phyloP scores from a whole-genome alignment of 2,797 vertebrate species.

The Diplodus sargus region DNA sequence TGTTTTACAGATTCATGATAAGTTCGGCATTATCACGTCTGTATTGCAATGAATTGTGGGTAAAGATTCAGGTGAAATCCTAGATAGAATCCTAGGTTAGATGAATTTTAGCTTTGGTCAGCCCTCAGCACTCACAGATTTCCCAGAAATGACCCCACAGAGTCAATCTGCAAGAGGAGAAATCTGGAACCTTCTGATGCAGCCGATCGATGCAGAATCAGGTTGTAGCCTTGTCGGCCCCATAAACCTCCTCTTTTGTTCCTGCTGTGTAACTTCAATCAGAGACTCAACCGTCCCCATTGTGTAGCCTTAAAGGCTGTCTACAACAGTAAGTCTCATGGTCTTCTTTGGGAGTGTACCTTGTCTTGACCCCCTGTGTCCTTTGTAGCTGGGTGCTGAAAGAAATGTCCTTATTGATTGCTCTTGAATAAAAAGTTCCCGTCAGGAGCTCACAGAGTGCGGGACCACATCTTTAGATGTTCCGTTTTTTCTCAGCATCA shows the following conservation, averaged over 20 bases:
- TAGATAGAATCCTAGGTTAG: too few species aligned
- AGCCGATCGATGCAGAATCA: neutral
- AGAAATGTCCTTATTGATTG: neutral
- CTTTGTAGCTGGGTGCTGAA: neutral
- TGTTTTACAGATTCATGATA: too few species aligned
- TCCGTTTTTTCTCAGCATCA: neutral
- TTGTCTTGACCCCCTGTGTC: neutral
- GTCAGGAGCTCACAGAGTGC: neutral
- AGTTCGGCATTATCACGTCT: too few species aligned
- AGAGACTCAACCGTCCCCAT: neutral
- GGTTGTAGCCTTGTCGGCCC: slow-evolving; percentile 2
- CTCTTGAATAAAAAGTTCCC: neutral
- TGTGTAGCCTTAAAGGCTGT: slow-evolving; percentile 8
- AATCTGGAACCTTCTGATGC: too few species aligned
- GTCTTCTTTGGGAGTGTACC: too few species aligned
- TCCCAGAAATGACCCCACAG: too few species aligned
- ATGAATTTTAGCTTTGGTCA: too few species aligned
- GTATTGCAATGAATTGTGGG: too few species aligned
- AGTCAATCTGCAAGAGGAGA: too few species aligned
- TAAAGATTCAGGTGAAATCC: too few species aligned
- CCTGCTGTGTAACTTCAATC: neutral
- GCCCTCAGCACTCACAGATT: too few species aligned
- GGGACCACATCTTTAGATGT: neutral
- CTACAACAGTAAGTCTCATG: neutral
- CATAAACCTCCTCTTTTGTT: slow-evolving; percentile 5